Evolutionary conservation across 2,113 vertebrate genomes (phyloP).

Genomic region (Oreochromis tanganicae): DNA sequence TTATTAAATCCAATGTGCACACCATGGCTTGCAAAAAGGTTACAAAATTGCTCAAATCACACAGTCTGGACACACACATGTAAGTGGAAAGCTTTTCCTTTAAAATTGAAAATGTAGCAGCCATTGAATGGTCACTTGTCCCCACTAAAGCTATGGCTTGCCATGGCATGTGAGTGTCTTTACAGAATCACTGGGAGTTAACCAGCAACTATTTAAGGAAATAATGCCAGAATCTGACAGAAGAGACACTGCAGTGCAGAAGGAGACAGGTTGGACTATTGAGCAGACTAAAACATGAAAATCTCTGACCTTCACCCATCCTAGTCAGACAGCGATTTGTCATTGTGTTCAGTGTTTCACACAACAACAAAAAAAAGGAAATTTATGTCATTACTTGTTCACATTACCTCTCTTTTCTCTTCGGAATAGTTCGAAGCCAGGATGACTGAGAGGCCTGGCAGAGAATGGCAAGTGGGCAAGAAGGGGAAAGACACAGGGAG

Average conservation of each 20-base stretch:
- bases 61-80: background rate
- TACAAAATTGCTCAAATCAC: background rate
- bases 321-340: background rate
- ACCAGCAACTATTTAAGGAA: background rate
- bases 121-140: background rate
- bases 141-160: background rate
- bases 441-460: conserved; percentile 1
- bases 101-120: background rate
- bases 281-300: background rate
- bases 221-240: background rate
- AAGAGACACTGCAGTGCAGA: background rate
- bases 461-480: background rate
- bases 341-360: background rate
- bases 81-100: background rate
- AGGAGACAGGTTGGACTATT: background rate
- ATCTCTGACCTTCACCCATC: background rate
- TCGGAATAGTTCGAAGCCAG: background rate
- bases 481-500: background rate
- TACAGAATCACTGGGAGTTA: background rate
- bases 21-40: background rate
- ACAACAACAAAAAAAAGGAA: background rate
- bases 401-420: background rate
- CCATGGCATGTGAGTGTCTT: background rate
- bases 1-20: background rate
- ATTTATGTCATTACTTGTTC: background rate